A percentile compares a stretch with the other conserved stretches of the same genome.
Conservation (phyloP, 2,888 invertebrate genomes). For the Drosophila diplacantha region DNA sequence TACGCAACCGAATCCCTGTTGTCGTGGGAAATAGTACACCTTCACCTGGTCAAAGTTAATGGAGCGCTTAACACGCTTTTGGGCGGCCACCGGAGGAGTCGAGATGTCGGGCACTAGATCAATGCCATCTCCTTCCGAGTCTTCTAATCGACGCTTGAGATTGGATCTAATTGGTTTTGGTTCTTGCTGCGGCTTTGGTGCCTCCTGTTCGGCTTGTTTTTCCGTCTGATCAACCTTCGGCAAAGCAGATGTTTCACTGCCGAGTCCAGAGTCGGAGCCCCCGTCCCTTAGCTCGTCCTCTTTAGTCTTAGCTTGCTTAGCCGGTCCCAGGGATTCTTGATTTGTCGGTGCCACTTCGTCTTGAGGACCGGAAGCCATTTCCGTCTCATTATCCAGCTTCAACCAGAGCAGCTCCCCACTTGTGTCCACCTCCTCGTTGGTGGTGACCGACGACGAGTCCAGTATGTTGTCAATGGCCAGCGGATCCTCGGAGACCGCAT, state of each 20-base stretch:
- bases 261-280: constrained; percentile 90
- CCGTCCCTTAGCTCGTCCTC: constrained; percentile 80
- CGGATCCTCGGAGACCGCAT: constrained; percentile 76
- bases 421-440: constrained; percentile 56
- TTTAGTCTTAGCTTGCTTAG: constrained; percentile 34
- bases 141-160: constrained; percentile 81
- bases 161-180: constrained; percentile 80
- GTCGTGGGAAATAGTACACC: constrained; percentile 95
- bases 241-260: constrained; percentile 80
- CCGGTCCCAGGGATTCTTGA: constrained; percentile 1
- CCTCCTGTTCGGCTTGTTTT: constrained; percentile 8
- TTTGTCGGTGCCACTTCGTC: constrained; percentile 5
- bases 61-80: constrained; percentile 85
- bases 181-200: neutral
- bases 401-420: constrained; percentile 66
- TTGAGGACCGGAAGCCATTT: constrained; percentile 6
- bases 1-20: constrained; percentile 94
- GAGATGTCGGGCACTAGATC: constrained; percentile 67
- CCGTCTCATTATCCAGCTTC: constrained; percentile 70
- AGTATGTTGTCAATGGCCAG: constrained; percentile 73
- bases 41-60: constrained; percentile 95
- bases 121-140: constrained; percentile 78
- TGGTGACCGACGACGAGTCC: constrained; percentile 51
- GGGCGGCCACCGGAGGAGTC: constrained; percentile 19
- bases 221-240: constrained; percentile 4